Percentiles rank a stretch among this genome's conserved stretches.
Conservation (phyloP, 2,113 vertebrate genomes). For the Ciconia stormi region DNA sequence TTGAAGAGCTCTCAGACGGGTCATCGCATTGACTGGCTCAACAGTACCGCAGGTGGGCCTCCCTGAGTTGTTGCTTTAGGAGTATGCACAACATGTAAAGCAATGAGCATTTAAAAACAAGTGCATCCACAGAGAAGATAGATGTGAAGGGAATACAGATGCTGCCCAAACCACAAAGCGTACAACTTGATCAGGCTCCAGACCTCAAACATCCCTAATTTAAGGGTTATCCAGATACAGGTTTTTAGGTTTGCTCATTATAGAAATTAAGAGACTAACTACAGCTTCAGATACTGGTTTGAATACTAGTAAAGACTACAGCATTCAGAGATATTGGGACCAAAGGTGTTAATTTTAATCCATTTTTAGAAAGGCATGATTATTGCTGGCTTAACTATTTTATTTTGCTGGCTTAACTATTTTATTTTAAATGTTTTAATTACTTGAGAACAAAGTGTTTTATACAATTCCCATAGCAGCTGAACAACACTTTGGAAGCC, state of each 20-base stretch:
- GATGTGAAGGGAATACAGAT: not conserved
- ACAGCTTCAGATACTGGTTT: not conserved
- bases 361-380: constrained; percentile 43
- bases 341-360: constrained; percentile 50
- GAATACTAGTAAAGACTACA: not conserved
- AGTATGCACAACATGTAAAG: not conserved
- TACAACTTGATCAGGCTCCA: not conserved
- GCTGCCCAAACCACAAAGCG: not conserved
- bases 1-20: not conserved
- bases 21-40: not conserved
- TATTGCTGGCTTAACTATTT: not conserved
- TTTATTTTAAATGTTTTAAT: constrained; percentile 8
- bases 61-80: not conserved
- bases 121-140: not conserved
- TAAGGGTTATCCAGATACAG: not conserved
- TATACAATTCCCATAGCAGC: constrained; percentile 40
- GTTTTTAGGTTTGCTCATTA: not conserved
- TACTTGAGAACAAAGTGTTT: constrained; percentile 33
- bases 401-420: not conserved
- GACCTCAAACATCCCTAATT: not conserved
- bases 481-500: not conserved
- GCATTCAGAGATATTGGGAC: not conserved
- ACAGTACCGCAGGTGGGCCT: not conserved
- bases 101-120: not conserved
- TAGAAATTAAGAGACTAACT: not conserved